Evolutionary conservation across 1,140 invertebrate species (phyloP), one percentile per base, ranked within the genome.

Genomic region (Bilobella aurantiaca): DNA sequence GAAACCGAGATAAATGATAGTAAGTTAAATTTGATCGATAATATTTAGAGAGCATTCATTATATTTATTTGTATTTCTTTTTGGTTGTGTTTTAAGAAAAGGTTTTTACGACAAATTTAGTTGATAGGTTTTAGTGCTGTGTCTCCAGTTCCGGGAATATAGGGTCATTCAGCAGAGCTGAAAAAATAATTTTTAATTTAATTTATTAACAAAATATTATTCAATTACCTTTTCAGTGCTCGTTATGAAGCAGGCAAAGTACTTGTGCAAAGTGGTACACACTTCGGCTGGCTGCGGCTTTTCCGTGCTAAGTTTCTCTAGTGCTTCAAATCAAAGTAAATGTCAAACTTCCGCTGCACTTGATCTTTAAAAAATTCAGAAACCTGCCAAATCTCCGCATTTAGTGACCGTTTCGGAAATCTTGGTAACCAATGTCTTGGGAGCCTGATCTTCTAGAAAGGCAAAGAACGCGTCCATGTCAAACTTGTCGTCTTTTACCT

Each of bases 361-460:
- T n/a, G n/a, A 42, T 42, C 8, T 42, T 42, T 42, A 42, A 42
- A 42, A 53, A 53, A 14, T 53, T 5, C 21, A 53, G 8, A 12
- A 16, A 53, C 49, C 64, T 46, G 64, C 53, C 8, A 18, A 37
- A 23, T 65, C 58, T 60, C n/a, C 1, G 46, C 64, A 65, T n/a
- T 56, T 31, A 1, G 58, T 61, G n/a, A 37, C 32, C 1, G 42
- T 12, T 37, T 65, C 64, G 8, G 31, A 30, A 1, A 65, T 14
- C 37, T 65, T 65, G 16, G 57, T 31, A 5, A 65, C 25, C 12
- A 49, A 49, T n/a, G 23, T 2, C 2, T 60, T 37, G n/a, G 64
- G 64, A 31, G 58, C 64, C n/a, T 65, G 37, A 3, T 58, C 34
- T 58, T 58, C 63, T n/a, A 65, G 16, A 57, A 59, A 65, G 21